Percentiles rank a stretch among this genome's conserved stretches.
phyloP scores from a whole-genome alignment of 1,140 invertebrate genomes.

The Uloborus diversus region DNA sequence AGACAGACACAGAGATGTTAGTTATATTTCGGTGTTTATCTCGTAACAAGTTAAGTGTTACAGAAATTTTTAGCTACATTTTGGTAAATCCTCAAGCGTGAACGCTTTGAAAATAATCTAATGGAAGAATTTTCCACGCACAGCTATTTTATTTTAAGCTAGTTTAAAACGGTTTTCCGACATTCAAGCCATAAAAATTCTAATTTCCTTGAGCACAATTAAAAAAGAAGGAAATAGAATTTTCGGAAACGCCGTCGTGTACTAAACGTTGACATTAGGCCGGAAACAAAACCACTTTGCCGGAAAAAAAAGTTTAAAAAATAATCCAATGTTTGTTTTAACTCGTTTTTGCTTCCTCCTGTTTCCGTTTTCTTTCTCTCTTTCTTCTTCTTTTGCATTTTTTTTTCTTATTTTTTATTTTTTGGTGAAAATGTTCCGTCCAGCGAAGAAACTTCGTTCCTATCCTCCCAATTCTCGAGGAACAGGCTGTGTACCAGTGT shows the following conservation, averaged over 20 bases:
- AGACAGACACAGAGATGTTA: no score
- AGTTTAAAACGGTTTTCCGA: no score
- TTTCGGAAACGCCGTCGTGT: constrained; percentile 14
- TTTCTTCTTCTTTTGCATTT: background rate
- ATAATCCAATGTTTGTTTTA: constrained; percentile 45
- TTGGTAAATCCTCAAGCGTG: no score
- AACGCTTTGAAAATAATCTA: no score
- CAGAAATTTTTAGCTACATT: no score
- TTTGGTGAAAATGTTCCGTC: constrained; percentile 17
- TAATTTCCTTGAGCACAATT: background rate
- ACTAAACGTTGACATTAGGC: constrained; percentile 16
- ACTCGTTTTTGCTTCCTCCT: constrained; percentile 51
- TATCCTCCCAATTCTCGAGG: background rate
- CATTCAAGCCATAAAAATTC: background rate
- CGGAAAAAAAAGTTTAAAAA: constrained; percentile 28
- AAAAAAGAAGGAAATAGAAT: constrained; percentile 1
- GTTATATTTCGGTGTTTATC: no score
- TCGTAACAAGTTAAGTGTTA: no score
- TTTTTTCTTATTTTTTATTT: constrained; percentile 11
- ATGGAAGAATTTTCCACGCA: no score
- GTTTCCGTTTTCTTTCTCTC: constrained; percentile 33
- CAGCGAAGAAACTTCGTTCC: background rate
- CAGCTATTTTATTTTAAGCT: no score
- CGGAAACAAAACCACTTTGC: constrained; percentile 45
- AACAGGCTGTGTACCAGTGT: constrained; percentile 37